These are phyloP conservation scores for Brachionus manjavacas DNA, from an alignment of 1,140 invertebrate genomes.

Conservation along the genomic window DNA sequence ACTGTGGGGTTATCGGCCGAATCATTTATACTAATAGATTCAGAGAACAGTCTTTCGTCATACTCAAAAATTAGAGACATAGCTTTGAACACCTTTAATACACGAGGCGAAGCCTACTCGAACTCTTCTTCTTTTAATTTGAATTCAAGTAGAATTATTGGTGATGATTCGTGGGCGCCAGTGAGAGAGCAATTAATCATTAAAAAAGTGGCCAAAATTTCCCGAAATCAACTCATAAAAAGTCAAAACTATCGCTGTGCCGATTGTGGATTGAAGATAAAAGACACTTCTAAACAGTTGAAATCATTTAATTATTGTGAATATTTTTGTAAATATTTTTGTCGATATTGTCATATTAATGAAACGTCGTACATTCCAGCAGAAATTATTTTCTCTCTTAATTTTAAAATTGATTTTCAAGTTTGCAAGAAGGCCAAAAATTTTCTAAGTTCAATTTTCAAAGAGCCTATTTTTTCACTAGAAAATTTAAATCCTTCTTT, in stretches of 20 bases:
- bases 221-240: slow-evolving; percentile 5
- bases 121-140: background rate
- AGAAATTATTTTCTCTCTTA: background rate
- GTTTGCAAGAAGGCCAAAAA: slow-evolving; percentile 35
- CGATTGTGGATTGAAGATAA: slow-evolving; percentile 16
- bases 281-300: background rate
- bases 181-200: slow-evolving; percentile 35
- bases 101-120: background rate
- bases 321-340: slow-evolving; percentile 80
- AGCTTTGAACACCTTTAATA: background rate
- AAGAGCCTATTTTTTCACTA: slow-evolving; percentile 1
- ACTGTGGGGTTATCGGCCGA: background rate
- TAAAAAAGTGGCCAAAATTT: background rate
- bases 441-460: background rate
- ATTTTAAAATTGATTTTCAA: slow-evolving; percentile 1
- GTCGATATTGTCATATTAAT: slow-evolving; percentile 78
- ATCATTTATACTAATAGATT: background rate
- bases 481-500: slow-evolving; percentile 26
- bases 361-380: slow-evolving; percentile 68
- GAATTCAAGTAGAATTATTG: background rate
- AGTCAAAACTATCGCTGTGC: slow-evolving; percentile 20
- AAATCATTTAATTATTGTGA: slow-evolving; percentile 65
- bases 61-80: background rate
- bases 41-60: background rate
- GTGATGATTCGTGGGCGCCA: slow-evolving; percentile 30